Percentiles rank a stretch among this genome's conserved stretches.
These are phyloP conservation scores for Dryobota labecula DNA, from an alignment of 2,888 invertebrate genomes.

Conservation along the genomic window DNA sequence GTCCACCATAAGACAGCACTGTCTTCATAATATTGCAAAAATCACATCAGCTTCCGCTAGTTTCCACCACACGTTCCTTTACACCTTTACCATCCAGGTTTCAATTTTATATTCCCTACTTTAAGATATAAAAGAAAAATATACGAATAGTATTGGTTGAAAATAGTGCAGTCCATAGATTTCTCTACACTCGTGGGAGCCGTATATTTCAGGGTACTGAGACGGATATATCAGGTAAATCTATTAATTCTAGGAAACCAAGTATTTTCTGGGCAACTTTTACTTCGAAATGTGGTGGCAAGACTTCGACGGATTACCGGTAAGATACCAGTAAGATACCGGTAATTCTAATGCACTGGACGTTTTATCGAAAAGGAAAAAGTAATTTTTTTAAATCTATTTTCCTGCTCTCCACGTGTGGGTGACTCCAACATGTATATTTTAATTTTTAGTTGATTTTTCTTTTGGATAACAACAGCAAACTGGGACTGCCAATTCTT, in stretches of 20 bases:
- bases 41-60: background rate
- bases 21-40: background rate
- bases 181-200: constrained; percentile 23
- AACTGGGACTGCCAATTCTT: background rate
- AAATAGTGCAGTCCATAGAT: constrained; percentile 51
- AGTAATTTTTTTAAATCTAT: background rate
- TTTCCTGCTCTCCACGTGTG: background rate
- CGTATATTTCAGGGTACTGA: constrained; percentile 37
- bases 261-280: constrained; percentile 20
- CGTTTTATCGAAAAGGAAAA: background rate
- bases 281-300: constrained; percentile 1
- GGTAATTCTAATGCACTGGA: background rate
- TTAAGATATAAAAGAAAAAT: constrained; percentile 37
- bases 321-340: constrained; percentile 4
- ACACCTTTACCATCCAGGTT: background rate
- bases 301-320: constrained; percentile 23
- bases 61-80: background rate
- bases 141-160: constrained; percentile 11
- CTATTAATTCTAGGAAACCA: constrained; percentile 50
- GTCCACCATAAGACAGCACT: background rate
- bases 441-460: background rate
- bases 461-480: no score
- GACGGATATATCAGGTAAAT: constrained; percentile 54
- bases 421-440: background rate
- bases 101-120: constrained; percentile 27